Evolutionary conservation across 1,140 invertebrate genomes (phyloP), one percentile per base, ranked within the genome.

Genomic region (Zophobas morio): DNA sequence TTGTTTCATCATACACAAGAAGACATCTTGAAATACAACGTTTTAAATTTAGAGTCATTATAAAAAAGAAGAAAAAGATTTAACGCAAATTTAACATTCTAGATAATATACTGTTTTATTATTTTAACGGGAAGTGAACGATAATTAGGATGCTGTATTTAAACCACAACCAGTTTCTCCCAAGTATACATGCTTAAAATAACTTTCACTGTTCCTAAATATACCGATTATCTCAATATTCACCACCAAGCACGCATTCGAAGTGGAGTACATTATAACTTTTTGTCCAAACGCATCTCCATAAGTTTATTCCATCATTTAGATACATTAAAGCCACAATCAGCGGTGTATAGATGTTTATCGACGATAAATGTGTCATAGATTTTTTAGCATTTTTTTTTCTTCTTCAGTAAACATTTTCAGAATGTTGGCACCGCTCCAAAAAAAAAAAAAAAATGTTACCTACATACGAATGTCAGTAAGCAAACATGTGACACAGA

Each of bases 191-290:
- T 42, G 37, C 37, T 39, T 20, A 66, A 66, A 66, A 66, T 66
- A 66, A 66, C 57, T 63, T 37, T 33, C 32, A 37, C 60, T 66
- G 60, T 33, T 8, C 60, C 60, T 66, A 66, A 66, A 66, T 66
- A 46, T 66, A 66, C 40, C 3, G 8, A 33, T 47, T 66, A 66
- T 66, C 60, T 66, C 60, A 40, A 46, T 42, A 42, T 32, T 39
- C 20, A 66, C 60, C 60, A 66, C 37, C 35, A 6, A 63, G 8
- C 8, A n/a, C 2, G 20, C n/a, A 6, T 51, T 51, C 3, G n/a
- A 2, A 51, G 20, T 20, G 20, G 20, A 20, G 20, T 20, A 20
- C 20, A 20, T 20, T 20, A 20, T 20, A 20, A 20, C 20, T 20
- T 20, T 20, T 20, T 20, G 20, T 20, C 20, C 20, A 20, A 20